Evolutionary conservation across 2,797 vertebrate species (phyloP).

Genomic region (Urophycis tenuis): DNA sequence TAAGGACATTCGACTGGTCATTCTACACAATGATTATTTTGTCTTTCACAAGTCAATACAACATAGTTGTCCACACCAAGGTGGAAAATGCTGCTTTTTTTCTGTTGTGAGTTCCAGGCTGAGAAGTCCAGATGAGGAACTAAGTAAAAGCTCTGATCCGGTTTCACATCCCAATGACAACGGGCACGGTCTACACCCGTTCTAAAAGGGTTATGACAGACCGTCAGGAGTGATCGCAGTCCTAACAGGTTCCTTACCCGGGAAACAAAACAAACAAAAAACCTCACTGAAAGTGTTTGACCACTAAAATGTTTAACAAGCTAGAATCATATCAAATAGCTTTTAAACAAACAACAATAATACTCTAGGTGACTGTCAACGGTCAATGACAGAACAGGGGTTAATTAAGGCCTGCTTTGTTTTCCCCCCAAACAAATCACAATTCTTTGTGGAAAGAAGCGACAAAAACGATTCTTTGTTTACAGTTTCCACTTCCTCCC

Average conservation of each 20-base stretch:
- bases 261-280: not conserved
- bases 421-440: not conserved
- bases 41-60: not conserved
- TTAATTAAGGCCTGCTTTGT: not conserved
- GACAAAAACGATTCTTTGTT: slow-evolving; percentile 61
- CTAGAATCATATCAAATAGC: not conserved
- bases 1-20: not conserved
- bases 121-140: not conserved
- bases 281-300: not conserved
- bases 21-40: too few species aligned
- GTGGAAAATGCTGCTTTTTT: not conserved
- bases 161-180: not conserved
- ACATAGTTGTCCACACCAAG: not conserved
- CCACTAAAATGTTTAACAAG: too few species aligned
- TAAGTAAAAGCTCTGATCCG: not conserved
- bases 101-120: not conserved
- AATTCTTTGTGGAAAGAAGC: not conserved
- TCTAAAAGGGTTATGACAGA: not conserved
- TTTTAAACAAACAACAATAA: not conserved
- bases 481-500: slow-evolving; percentile 57
- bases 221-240: not conserved
- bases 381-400: not conserved
- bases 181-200: not conserved
- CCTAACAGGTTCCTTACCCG: not conserved
- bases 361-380: not conserved